phyloP scores from a whole-genome alignment of 2,797 vertebrate species.

The Tarsius wallacei region DNA sequence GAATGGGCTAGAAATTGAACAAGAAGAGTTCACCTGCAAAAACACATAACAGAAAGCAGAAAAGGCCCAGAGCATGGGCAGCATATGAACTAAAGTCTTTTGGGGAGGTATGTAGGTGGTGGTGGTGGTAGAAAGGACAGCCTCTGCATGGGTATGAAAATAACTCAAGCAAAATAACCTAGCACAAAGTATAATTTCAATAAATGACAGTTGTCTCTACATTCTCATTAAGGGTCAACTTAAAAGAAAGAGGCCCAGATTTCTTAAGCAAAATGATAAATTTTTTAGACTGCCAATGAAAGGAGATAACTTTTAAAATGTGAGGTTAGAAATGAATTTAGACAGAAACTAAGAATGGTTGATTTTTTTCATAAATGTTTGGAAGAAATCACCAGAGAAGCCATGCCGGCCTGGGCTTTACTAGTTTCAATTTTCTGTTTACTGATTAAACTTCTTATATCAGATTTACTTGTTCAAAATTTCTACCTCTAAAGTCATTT shows the following conservation, averaged over 20 bases:
- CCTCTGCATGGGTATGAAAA: not conserved
- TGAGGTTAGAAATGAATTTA: not conserved
- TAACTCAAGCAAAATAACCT: not conserved
- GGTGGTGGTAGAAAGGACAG: not conserved
- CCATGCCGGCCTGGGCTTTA: too few relatives aligned
- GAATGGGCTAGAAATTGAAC: not conserved
- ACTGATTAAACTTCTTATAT: too few relatives aligned
- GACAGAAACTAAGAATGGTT: too few relatives aligned
- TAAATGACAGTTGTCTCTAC: not conserved
- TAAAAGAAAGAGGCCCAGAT: not conserved
- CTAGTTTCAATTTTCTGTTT: too few relatives aligned
- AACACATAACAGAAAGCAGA: not conserved
- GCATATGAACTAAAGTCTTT: not conserved
- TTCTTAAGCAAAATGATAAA: not conserved
- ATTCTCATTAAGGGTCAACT: not conserved
- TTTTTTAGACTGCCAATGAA: not conserved
- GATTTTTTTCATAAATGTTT: too few relatives aligned
- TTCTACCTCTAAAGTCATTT: too few relatives aligned
- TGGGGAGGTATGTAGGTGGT: too few relatives aligned
- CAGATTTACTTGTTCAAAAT: too few relatives aligned
- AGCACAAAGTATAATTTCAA: not conserved
- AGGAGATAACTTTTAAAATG: not conserved
- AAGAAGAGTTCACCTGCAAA: not conserved
- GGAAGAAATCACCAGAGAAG: too few relatives aligned
- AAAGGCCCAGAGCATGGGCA: not conserved